phyloP scores from a whole-genome alignment of 1,140 invertebrate genomes.

The Procambarus clarkii region DNA sequence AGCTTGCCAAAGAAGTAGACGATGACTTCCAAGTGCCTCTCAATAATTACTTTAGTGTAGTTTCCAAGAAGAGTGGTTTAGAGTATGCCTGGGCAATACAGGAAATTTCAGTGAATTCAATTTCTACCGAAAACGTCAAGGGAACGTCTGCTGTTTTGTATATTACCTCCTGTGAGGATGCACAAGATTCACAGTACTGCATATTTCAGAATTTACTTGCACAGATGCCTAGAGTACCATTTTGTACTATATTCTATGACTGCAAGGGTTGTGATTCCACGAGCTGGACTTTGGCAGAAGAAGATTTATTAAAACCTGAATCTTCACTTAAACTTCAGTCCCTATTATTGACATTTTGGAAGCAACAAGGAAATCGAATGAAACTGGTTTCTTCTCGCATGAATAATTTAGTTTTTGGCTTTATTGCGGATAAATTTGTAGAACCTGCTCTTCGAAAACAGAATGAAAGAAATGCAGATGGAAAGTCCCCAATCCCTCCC shows the following conservation, averaged over 20 bases:
- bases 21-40: conserved; percentile 3
- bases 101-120: neutral
- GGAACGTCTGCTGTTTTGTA: conserved; percentile 49
- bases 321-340: conserved; percentile 42
- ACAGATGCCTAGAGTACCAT: neutral
- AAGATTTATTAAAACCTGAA: conserved; percentile 42
- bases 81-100: conserved; percentile 41
- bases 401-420: conserved; percentile 31
- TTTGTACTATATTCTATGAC: neutral
- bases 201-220: conserved; percentile 1
- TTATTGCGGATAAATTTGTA: conserved; percentile 32
- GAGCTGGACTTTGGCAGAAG: conserved; percentile 43
- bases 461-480: conserved; percentile 38
- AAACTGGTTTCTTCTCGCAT: conserved; percentile 7
- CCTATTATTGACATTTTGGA: conserved; percentile 30
- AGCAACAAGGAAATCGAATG: neutral
- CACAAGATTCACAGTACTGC: neutral
- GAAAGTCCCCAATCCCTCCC: conserved; percentile 37
- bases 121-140: neutral
- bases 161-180: conserved; percentile 2
- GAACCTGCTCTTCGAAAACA: conserved; percentile 16
- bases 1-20: neutral
- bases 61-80: conserved; percentile 36
- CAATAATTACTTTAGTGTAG: conserved; percentile 20
- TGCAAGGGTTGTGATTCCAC: neutral